Evolutionary conservation across 2,797 vertebrate species (phyloP), one percentile per base, ranked within the genome.

Genomic region (Esox masquinongy): DNA sequence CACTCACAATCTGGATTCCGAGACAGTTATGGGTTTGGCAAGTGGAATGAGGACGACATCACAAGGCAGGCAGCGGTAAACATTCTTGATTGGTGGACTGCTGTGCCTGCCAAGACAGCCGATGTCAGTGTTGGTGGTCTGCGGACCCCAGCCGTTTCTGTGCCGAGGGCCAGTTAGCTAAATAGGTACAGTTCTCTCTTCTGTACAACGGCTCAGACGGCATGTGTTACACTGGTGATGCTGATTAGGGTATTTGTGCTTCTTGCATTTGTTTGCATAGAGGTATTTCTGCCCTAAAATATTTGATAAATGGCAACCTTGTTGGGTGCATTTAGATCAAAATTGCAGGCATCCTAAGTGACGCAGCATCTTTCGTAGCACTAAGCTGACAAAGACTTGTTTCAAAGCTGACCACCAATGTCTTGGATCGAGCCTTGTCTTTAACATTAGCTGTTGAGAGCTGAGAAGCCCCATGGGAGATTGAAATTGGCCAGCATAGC

Each of bases 101-200:
- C 88, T 82, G 77, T 82, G 83, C 51, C 90, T 91, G 90, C 91
- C 90, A 91, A 88, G 81, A 87, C 77, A 84, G 87, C 82, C 88
- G 78, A 80, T 84, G 89, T 88, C 88, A 78, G 80, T 87, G 91
- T 87, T 89, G 91, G 92, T 93, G 93, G 93, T 93, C 92, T 74
- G 36, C 43, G 3, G 69, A 80, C 77, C 84, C 77, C 49, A 67
- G 53, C 82, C 77, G 34, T 73, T 86, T 79, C 75, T 69, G 76
- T 86, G 84, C 83, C 87, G 29, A 72, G 22, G 73, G 85, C 80
- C 68, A 86, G 76, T 76, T 75, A 83, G 75, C 73, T 7, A 75
- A 83, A 83, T 72, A 78, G 77, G 76, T 72, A 59, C 68, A 63
- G 61, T 71, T 82, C 79, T 64, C 84, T 76, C 77, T 73, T 47